These are phyloP conservation scores for Conopomorpha cramerella DNA, from an alignment of 1,140 invertebrate genomes.

Conservation along the genomic window DNA sequence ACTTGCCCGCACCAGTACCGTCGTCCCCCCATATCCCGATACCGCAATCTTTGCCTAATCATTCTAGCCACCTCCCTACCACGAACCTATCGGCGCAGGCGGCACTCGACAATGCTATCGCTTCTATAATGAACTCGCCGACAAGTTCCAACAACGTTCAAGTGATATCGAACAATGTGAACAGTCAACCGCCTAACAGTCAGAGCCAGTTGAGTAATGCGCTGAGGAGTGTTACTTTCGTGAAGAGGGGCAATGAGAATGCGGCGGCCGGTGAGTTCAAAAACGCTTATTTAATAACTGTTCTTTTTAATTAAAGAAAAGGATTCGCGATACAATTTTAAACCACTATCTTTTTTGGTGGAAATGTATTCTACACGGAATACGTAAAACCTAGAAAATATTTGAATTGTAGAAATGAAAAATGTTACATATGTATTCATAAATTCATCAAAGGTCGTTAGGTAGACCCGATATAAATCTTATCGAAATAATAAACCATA, in stretches of 20 bases:
- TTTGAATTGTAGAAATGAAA: no score
- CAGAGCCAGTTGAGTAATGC: conserved; percentile 14
- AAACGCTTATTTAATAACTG: no score
- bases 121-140: conserved; percentile 41
- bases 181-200: conserved; percentile 5
- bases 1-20: conserved; percentile 17
- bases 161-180: conserved; percentile 22
- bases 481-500: no score
- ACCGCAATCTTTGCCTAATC: conserved; percentile 10
- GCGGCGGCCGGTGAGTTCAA: conserved; percentile 23
- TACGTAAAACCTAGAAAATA: no score
- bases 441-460: no score
- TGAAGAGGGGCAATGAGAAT: conserved; percentile 33
- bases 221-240: conserved; percentile 36
- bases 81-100: conserved; percentile 31
- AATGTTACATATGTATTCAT: no score
- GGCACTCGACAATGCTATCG: conserved; percentile 36
- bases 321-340: no score
- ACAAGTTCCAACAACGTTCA: conserved; percentile 25
- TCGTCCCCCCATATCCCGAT: conserved; percentile 25
- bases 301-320: no score
- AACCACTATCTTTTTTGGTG: no score
- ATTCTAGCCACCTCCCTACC: conserved; percentile 26
- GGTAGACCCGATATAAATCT: no score
- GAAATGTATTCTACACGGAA: no score